Percentiles rank a stretch among this genome's conserved stretches.
Evolutionary conservation across 1,140 invertebrate species (phyloP).

Genomic region (Drosophila yakuba): DNA sequence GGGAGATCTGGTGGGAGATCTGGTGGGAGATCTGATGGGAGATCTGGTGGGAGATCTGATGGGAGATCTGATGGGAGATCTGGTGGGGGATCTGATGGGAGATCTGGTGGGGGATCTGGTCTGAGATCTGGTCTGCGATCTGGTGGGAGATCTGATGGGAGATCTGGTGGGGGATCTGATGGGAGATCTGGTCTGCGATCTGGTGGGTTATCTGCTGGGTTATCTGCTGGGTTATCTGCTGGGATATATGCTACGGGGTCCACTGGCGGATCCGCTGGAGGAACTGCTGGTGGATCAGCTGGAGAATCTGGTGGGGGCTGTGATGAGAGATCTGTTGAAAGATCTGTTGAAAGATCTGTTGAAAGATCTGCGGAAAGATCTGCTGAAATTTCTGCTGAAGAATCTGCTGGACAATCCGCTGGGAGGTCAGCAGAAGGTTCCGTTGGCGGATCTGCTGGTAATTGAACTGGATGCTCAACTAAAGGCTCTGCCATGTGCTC

Average conservation of each 20-base stretch:
- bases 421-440: no score
- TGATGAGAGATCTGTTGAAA: not conserved
- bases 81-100: not conserved
- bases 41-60: not conserved
- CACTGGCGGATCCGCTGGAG: no score
- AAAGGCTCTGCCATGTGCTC: no score
- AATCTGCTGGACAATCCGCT: no score
- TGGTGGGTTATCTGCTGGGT: not conserved
- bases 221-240: not conserved
- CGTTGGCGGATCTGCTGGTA: no score
- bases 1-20: not conserved
- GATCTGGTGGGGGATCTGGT: not conserved
- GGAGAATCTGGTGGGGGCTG: no score
- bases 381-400: no score
- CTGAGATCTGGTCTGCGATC: not conserved
- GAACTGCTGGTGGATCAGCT: not conserved
- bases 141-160: not conserved
- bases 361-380: no score
- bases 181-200: no score
- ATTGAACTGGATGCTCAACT: no score
- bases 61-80: no score
- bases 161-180: not conserved
- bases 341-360: not conserved
- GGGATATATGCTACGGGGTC: not conserved
- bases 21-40: not conserved